Conservation (phyloP, 2,113 vertebrate genomes). For the Tringa solitaria region DNA sequence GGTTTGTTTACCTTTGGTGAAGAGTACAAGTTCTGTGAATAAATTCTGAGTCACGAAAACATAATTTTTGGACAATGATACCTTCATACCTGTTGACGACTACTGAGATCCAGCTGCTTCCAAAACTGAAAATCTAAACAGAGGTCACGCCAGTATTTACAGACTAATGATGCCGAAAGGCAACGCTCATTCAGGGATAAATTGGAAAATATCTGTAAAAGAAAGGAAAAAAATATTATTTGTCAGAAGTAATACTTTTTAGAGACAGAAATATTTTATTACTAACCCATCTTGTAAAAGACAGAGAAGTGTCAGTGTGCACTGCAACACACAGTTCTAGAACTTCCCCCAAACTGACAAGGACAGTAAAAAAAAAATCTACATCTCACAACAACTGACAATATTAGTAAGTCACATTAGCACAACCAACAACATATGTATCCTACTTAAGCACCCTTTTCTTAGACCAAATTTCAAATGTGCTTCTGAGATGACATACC, state of each 20-base stretch:
- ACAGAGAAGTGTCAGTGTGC: neutral
- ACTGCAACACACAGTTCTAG: neutral
- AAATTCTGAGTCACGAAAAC: neutral
- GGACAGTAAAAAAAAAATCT: neutral
- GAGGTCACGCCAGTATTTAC: constrained; percentile 98
- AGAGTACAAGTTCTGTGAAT: neutral
- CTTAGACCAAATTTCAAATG: neutral
- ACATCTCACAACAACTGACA: neutral
- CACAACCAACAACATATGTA: neutral
- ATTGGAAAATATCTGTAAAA: constrained; percentile 91
- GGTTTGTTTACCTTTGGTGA: neutral
- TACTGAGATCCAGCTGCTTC: constrained; percentile 97
- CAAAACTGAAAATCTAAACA: constrained; percentile 99
- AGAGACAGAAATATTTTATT: neutral
- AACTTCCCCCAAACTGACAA: neutral
- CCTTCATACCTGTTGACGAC: constrained; percentile 89
- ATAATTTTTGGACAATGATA: neutral
- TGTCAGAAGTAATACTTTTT: neutral
- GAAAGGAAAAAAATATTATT: neutral
- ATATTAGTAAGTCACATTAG: neutral
- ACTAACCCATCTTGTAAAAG: neutral
- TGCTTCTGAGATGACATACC: neutral
- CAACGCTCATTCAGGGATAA: constrained; percentile 95
- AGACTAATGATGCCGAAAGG: constrained; percentile 93
- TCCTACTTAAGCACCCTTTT: neutral